Conservation (phyloP, 2,888 invertebrate genomes). For the Nyleta sp. region DNA sequence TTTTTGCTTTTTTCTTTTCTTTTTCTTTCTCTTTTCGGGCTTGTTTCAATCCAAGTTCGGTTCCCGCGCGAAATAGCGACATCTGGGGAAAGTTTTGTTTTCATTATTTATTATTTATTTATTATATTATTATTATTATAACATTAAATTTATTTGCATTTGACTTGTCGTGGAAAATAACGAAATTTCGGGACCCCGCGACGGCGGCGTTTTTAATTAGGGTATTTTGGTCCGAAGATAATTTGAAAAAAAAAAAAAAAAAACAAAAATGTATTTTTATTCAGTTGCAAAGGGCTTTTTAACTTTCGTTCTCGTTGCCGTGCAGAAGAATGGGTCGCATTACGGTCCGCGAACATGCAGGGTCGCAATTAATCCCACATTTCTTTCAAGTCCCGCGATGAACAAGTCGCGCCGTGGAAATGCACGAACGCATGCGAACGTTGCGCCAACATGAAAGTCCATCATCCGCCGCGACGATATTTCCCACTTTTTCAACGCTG, state of each 20-base stretch:
- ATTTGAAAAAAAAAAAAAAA: too few species aligned
- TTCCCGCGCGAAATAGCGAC: neutral
- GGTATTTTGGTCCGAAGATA: conserved; percentile 38
- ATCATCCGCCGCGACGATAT: conserved; percentile 21
- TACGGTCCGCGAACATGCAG: conserved; percentile 42
- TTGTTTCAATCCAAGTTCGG: conserved; percentile 7
- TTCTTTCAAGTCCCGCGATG: conserved; percentile 51
- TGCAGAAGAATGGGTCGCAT: conserved; percentile 41
- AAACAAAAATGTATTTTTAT: conserved; percentile 52
- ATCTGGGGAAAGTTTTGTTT: too few species aligned
- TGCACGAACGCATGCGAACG: conserved; percentile 40
- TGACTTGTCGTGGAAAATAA: neutral
- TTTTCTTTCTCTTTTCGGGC: too few species aligned
- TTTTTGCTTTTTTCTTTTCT: too few species aligned
- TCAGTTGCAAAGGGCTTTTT: conserved; percentile 39
- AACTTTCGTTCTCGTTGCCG: conserved; percentile 41
- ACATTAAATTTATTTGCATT: too few species aligned
- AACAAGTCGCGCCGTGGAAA: conserved; percentile 47
- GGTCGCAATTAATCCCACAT: conserved; percentile 56
- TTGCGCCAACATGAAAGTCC: conserved; percentile 31
- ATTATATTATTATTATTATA: too few species aligned
- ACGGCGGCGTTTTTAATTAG: conserved; percentile 42
- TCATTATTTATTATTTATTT: too few species aligned
- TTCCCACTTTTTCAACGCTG: conserved; percentile 39
- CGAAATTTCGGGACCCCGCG: neutral